These are phyloP conservation scores for Cassiopea andromeda DNA, from an alignment of 30 jellyfish, hydroid and myxozoan species.

Conservation along the genomic window DNA sequence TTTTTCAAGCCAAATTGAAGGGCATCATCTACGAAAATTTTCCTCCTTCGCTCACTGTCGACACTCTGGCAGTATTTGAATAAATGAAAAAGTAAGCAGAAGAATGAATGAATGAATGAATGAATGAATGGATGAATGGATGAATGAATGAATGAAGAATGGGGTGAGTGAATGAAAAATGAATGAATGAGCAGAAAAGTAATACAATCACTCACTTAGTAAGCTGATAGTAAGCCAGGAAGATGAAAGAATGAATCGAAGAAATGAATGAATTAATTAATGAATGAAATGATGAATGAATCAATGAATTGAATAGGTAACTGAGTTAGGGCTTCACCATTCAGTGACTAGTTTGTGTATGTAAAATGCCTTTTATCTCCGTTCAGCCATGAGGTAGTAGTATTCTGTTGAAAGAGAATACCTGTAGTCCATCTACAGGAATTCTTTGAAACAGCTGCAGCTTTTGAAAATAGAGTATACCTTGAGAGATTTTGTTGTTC, in stretches of 20 bases:
- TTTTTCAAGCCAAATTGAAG: no score
- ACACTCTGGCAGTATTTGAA: background rate
- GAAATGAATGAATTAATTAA: slow-evolving; percentile 25
- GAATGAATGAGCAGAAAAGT: background rate
- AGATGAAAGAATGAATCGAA: slow-evolving; percentile 18
- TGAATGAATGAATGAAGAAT: background rate
- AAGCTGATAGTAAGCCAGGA: background rate
- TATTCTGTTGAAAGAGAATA: no score
- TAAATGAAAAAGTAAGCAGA: background rate
- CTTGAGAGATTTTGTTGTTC: no score
- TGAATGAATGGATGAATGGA: slow-evolving; percentile 20
- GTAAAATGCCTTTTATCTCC: no score
- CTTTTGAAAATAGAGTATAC: no score
- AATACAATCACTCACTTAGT: background rate
- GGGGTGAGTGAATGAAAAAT: no score
- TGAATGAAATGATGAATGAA: slow-evolving; percentile 9
- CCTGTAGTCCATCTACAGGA: no score
- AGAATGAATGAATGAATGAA: slow-evolving; percentile 34
- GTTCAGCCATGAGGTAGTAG: no score
- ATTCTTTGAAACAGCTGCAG: no score
- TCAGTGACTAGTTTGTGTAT: no score
- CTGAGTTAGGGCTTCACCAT: background rate
- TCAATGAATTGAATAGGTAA: background rate
- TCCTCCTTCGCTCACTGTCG: no score
- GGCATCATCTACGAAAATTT: no score